These are phyloP conservation scores for Amniataba percoides DNA, from an alignment of 2,797 vertebrate species.

Conservation along the genomic window DNA sequence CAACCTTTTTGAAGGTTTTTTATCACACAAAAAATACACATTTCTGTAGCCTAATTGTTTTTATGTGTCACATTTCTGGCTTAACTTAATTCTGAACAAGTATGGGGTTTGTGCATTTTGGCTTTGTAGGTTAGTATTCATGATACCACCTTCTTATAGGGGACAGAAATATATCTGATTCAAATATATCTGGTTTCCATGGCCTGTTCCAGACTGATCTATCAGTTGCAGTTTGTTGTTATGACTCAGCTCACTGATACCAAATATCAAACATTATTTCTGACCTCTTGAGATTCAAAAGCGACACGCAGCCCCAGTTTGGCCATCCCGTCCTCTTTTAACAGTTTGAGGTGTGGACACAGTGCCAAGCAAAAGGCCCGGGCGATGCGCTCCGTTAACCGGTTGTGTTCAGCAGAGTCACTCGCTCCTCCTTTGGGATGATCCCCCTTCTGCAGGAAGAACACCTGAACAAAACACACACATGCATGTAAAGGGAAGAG, in stretches of 20 bases:
- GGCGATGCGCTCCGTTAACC: constrained; percentile 94
- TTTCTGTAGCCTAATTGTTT: neutral
- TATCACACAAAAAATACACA: neutral
- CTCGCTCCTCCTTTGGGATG: constrained; percentile 87
- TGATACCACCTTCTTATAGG: neutral
- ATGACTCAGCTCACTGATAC: neutral
- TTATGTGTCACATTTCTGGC: neutral
- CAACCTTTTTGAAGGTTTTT: too few relatives aligned
- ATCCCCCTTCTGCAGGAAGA: constrained; percentile 92
- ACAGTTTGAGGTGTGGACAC: constrained; percentile 94
- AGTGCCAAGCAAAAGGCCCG: constrained; percentile 95
- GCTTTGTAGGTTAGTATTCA: neutral
- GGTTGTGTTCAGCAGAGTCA: constrained; percentile 93
- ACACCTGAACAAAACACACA: constrained; percentile 86
- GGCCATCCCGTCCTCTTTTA: constrained; percentile 98
- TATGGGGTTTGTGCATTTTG: neutral
- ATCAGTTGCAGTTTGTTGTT: neutral
- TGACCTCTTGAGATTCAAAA: constrained; percentile 94
- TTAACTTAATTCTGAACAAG: neutral
- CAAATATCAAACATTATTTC: constrained; percentile 17
- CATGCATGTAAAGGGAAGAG: neutral
- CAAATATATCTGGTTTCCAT: too few relatives aligned
- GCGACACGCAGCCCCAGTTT: constrained; percentile 95
- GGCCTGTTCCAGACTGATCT: neutral
- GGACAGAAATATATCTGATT: too few relatives aligned